Evolutionary conservation across 2,113 vertebrate species (phyloP).

Genomic region (Trinectes maculatus): DNA sequence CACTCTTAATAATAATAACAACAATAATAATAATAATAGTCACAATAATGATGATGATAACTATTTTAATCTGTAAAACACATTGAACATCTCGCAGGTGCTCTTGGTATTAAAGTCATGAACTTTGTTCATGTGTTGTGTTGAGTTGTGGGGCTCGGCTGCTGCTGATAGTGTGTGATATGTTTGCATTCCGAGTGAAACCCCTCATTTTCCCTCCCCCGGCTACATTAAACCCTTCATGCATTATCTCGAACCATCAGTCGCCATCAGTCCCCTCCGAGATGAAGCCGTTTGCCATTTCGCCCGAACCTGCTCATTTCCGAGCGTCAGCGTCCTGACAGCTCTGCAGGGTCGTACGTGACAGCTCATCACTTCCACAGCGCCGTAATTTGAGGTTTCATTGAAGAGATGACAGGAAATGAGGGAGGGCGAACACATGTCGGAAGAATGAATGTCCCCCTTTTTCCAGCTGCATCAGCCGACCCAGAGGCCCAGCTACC

Average conservation of each 20-base stretch:
- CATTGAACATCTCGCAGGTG: too few species aligned
- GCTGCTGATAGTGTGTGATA: neutral
- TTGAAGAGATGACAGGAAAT: constrained; percentile 44
- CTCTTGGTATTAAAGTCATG: too few species aligned
- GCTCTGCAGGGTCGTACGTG: constrained; percentile 7
- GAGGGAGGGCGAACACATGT: neutral
- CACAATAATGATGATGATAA: too few species aligned
- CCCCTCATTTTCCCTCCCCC: neutral
- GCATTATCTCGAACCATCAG: neutral
- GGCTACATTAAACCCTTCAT: neutral
- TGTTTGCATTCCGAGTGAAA: neutral
- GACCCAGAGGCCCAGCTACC: too few species aligned
- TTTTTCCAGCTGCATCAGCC: too few species aligned
- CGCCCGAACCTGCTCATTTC: constrained; percentile 27
- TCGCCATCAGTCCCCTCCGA: neutral
- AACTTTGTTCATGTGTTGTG: too few species aligned
- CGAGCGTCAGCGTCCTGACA: constrained; percentile 27
- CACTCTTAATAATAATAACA: too few species aligned
- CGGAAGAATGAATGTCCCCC: too few species aligned
- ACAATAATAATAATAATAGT: too few species aligned
- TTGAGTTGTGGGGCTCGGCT: too few species aligned
- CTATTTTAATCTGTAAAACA: too few species aligned
- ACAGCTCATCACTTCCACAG: constrained; percentile 53
- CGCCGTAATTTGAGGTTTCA: constrained; percentile 44
- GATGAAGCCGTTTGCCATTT: constrained; percentile 37